Evolutionary conservation across 2,113 vertebrate species (phyloP).

Genomic region (Gnathonemus longibarbis): DNA sequence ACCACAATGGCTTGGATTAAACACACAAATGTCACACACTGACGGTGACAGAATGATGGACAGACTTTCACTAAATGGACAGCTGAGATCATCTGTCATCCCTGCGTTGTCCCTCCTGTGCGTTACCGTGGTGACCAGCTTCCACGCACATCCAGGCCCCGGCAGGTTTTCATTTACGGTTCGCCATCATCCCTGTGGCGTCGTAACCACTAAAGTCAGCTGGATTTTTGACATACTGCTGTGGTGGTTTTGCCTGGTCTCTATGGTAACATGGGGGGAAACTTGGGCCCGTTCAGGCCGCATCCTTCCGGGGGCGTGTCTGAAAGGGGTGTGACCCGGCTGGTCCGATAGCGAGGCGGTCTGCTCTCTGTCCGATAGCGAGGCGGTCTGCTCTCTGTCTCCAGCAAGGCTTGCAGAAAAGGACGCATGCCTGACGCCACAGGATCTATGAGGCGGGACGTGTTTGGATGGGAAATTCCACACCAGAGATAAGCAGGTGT

Average conservation of each 20-base stretch:
- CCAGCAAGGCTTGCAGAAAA: neutral
- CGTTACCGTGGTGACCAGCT: neutral
- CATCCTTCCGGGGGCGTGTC: neutral
- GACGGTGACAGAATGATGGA: neutral
- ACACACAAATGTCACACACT: neutral
- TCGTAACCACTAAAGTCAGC: neutral
- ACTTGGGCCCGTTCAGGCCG: neutral
- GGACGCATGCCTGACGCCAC: neutral
- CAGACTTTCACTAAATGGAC: neutral
- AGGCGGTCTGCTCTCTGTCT: slow-evolving; percentile 4
- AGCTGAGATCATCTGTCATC: neutral
- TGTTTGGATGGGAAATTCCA: slow-evolving; percentile 8
- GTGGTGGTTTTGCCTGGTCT: neutral
- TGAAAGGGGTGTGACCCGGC: neutral
- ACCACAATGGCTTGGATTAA: neutral
- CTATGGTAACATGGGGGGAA: neutral
- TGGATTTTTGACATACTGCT: neutral
- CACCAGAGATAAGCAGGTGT: neutral
- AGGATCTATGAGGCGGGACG: neutral
- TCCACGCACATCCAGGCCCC: neutral
- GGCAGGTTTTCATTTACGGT: neutral
- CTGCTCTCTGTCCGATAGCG: slow-evolving; percentile 7
- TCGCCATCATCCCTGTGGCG: neutral
- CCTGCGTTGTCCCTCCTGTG: neutral
- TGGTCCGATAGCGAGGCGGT: neutral